These are phyloP conservation scores for Eupithecia vulgata DNA, from an alignment of 2,888 invertebrate species.

Conservation along the genomic window DNA sequence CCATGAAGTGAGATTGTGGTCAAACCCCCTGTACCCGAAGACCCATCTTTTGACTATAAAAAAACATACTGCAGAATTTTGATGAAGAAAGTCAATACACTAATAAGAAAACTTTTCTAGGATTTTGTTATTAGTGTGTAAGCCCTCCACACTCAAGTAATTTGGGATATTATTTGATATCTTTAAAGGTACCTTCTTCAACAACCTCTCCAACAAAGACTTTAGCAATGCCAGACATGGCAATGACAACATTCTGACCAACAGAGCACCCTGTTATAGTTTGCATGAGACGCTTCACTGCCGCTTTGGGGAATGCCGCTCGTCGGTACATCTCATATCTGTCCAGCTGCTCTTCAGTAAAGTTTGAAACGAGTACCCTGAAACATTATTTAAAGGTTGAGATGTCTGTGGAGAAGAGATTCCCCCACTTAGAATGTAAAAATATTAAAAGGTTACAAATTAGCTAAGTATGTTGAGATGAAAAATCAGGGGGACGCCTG, in stretches of 20 bases:
- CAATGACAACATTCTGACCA: conserved; percentile 99
- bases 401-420: not conserved
- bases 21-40: too few relatives aligned
- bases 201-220: conserved; percentile 99
- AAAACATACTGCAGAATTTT: not conserved
- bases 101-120: not conserved
- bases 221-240: conserved; percentile 99
- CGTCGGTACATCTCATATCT: conserved; percentile 99
- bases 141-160: too few relatives aligned
- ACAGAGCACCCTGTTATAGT: conserved; percentile 98
- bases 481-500: too few relatives aligned
- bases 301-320: conserved; percentile 98
- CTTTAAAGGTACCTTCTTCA: conserved; percentile 91
- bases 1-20: too few relatives aligned
- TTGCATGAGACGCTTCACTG: conserved; percentile 98
- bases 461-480: not conserved
- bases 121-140: too few relatives aligned
- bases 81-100: not conserved
- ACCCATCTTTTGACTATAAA: too few relatives aligned
- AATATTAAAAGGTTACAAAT: too few relatives aligned
- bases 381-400: conserved; percentile 7
- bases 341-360: conserved; percentile 98
- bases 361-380: conserved; percentile 98
- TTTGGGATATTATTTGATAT: not conserved
- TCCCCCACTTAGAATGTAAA: not conserved